These are phyloP conservation scores for Chamaea fasciata DNA, from an alignment of 2,113 vertebrate species.

Conservation along the genomic window DNA sequence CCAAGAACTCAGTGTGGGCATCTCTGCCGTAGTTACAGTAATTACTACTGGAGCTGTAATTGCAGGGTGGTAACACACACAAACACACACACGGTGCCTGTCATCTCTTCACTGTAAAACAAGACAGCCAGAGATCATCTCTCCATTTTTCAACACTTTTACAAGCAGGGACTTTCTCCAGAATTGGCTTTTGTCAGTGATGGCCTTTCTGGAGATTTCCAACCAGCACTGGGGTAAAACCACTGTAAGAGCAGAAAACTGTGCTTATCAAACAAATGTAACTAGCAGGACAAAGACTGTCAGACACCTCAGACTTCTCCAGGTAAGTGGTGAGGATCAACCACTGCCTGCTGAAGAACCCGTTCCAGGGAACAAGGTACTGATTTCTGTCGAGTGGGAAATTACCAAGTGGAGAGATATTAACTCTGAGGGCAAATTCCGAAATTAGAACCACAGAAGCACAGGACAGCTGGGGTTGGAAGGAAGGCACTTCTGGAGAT, in stretches of 20 bases:
- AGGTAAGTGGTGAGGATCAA: not conserved
- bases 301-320: not conserved
- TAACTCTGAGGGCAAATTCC: not conserved
- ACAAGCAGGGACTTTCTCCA: not conserved
- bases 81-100: slow-evolving; percentile 4
- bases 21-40: slow-evolving; percentile 51
- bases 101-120: slow-evolving; percentile 31
- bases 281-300: not conserved
- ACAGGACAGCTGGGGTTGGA: not conserved
- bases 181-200: not conserved
- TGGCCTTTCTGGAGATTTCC: not conserved
- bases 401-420: not conserved
- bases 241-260: not conserved
- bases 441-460: not conserved
- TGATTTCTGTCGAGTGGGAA: not conserved
- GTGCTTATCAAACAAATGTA: not conserved
- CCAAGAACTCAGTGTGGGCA: slow-evolving; percentile 57
- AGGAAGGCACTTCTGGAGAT: not conserved
- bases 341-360: not conserved
- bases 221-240: not conserved
- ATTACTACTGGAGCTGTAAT: slow-evolving; percentile 39
- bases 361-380: not conserved
- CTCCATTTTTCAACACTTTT: not conserved
- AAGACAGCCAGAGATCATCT: slow-evolving; percentile 20
- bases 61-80: slow-evolving; percentile 25